Evolutionary conservation across 2,113 vertebrate species (phyloP).

Genomic region (Dasyornis broadbenti): DNA sequence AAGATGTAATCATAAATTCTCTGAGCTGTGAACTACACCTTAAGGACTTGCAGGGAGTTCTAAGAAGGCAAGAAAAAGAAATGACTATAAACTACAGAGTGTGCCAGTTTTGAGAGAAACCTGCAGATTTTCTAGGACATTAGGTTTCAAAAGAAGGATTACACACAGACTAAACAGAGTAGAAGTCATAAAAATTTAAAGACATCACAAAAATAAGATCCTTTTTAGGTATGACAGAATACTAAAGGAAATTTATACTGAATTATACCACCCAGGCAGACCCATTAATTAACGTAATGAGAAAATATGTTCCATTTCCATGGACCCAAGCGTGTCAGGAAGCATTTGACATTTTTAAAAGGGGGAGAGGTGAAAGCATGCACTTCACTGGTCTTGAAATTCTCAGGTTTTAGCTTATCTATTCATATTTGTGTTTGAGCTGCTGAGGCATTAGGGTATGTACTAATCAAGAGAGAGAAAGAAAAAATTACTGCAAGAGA

Average conservation of each 20-base stretch:
- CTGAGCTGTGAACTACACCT: slow-evolving; percentile 69
- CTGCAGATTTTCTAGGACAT: slow-evolving; percentile 78
- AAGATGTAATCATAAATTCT: slow-evolving; percentile 73
- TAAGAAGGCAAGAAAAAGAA: slow-evolving; percentile 64
- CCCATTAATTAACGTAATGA: slow-evolving; percentile 79
- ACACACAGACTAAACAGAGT: slow-evolving; percentile 81
- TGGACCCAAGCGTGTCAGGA: slow-evolving; percentile 65
- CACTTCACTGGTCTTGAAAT: slow-evolving; percentile 24
- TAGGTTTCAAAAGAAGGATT: slow-evolving; percentile 79
- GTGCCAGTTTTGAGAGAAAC: slow-evolving; percentile 75
- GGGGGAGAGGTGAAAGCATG: slow-evolving; percentile 2
- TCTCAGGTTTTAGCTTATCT: slow-evolving; percentile 54
- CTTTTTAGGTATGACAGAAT: slow-evolving; percentile 79
- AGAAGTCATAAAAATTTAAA: slow-evolving; percentile 81
- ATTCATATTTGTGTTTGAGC: background rate
- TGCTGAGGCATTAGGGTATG: background rate
- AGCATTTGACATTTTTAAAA: slow-evolving; percentile 71
- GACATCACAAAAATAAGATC: slow-evolving; percentile 79
- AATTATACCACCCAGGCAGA: slow-evolving; percentile 79
- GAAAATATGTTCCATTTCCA: slow-evolving; percentile 78
- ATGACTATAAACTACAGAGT: slow-evolving; percentile 54
- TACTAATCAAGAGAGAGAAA: background rate
- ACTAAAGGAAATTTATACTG: slow-evolving; percentile 76
- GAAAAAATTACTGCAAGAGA: background rate
- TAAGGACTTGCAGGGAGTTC: slow-evolving; percentile 70